A percentile compares a stretch with the other conserved stretches of the same genome.
phyloP scores from a whole-genome alignment of 53 echinoderm and acorn worm genomes.

The Glandiceps talaboti region DNA sequence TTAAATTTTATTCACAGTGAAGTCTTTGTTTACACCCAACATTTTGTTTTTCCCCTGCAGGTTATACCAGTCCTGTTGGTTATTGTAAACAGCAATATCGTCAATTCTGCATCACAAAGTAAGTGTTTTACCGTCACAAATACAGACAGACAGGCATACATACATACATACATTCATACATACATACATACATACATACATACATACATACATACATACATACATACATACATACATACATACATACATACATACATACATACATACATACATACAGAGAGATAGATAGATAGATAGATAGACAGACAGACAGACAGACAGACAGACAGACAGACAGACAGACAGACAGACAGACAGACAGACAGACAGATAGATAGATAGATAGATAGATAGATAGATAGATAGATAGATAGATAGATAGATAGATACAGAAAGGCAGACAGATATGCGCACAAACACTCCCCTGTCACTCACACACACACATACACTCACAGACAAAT shows the following conservation, averaged over 20 bases:
- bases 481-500: too few relatives aligned
- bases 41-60: background rate
- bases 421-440: background rate
- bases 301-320: background rate
- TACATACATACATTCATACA: too few relatives aligned
- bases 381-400: background rate
- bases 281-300: background rate
- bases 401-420: background rate
- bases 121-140: background rate
- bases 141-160: background rate
- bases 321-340: constrained; percentile 1
- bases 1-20: too few relatives aligned
- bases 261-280: background rate
- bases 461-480: too few relatives aligned
- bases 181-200: too few relatives aligned
- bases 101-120: background rate
- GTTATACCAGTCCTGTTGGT: background rate
- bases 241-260: background rate
- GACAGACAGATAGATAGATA: background rate
- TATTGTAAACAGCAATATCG: background rate
- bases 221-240: background rate
- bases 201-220: too few relatives aligned
- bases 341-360: background rate
- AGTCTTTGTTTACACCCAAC: too few relatives aligned
- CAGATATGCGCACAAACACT: too few relatives aligned